These are phyloP conservation scores for Drosophila kambysellisi DNA, from an alignment of 2,888 invertebrate species.

Conservation along the genomic window DNA sequence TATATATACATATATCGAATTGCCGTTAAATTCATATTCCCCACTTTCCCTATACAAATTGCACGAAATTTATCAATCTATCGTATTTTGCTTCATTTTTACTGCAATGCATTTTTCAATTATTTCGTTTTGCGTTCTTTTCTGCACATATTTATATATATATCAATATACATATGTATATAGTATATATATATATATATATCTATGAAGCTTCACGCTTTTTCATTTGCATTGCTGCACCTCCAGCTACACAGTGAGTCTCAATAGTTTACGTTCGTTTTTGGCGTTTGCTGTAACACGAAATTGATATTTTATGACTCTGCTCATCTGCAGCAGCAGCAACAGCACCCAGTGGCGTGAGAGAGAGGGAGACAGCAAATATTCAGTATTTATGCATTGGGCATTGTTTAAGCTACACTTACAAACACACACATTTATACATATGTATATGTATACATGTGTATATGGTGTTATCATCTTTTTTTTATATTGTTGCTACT, in stretches of 20 bases:
- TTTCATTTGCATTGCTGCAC: constrained; percentile 20
- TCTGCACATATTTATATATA: constrained; percentile 54
- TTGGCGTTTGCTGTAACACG: constrained; percentile 77
- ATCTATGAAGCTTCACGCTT: constrained; percentile 44
- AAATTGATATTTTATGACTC: constrained; percentile 81
- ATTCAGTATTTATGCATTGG: constrained; percentile 71
- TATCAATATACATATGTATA: constrained; percentile 21
- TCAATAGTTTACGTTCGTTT: constrained; percentile 76
- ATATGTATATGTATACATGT: not conserved
- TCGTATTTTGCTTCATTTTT: constrained; percentile 61
- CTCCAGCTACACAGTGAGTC: constrained; percentile 33
- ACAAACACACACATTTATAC: constrained; percentile 11
- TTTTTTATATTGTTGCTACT: constrained; percentile 45
- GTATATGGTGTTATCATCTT: constrained; percentile 40
- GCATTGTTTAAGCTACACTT: constrained; percentile 70
- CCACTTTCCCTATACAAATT: constrained; percentile 47
- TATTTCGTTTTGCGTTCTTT: constrained; percentile 38
- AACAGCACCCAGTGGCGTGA: not conserved
- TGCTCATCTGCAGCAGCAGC: constrained; percentile 16
- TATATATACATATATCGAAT: constrained; percentile 5
- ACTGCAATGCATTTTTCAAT: constrained; percentile 75
- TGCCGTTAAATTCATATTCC: constrained; percentile 27
- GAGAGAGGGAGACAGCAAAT: not conserved
- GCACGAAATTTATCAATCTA: constrained; percentile 40
- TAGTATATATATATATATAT: constrained; percentile 41